Evolutionary conservation across 2,888 invertebrate species (phyloP).

Genomic region (Caradrina clavipalpis): DNA sequence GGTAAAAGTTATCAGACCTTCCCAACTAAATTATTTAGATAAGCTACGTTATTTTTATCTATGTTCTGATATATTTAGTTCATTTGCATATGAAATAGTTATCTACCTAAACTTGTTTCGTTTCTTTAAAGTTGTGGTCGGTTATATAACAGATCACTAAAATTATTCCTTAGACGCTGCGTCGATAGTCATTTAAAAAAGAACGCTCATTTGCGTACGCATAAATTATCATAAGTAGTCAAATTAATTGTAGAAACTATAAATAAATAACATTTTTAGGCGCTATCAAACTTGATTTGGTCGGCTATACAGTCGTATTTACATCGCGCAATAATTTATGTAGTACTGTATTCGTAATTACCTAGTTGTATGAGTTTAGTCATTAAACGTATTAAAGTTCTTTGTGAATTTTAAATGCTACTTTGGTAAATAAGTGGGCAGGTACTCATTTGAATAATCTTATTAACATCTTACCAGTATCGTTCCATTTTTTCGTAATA

Average conservation of each 20-base stretch:
- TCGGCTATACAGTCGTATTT: slow-evolving; percentile 2
- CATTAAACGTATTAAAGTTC: slow-evolving; percentile 8
- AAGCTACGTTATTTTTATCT: not conserved
- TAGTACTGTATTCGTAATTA: slow-evolving; percentile 4
- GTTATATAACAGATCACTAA: not conserved
- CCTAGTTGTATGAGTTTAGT: not conserved
- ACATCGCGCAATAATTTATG: not conserved
- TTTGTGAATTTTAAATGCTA: slow-evolving; percentile 12
- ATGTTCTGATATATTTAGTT: not conserved
- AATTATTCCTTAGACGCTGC: not conserved
- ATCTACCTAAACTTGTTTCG: not conserved
- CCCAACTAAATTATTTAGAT: no score
- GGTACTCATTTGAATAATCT: not conserved
- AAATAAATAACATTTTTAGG: slow-evolving; percentile 1
- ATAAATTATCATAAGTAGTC: slow-evolving; percentile 1
- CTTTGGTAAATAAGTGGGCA: not conserved
- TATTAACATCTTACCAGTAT: not conserved
- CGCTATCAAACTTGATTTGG: not conserved
- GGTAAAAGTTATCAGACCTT: not conserved
- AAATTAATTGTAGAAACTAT: slow-evolving; percentile 3
- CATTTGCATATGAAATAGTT: not conserved
- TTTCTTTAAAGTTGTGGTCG: not conserved
- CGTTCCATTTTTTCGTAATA: not conserved
- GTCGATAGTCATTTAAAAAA: not conserved
- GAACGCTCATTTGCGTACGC: not conserved